Base-by-base conservation (phyloP, 2,797 vertebrate species). In the Lates japonicus region DNA sequence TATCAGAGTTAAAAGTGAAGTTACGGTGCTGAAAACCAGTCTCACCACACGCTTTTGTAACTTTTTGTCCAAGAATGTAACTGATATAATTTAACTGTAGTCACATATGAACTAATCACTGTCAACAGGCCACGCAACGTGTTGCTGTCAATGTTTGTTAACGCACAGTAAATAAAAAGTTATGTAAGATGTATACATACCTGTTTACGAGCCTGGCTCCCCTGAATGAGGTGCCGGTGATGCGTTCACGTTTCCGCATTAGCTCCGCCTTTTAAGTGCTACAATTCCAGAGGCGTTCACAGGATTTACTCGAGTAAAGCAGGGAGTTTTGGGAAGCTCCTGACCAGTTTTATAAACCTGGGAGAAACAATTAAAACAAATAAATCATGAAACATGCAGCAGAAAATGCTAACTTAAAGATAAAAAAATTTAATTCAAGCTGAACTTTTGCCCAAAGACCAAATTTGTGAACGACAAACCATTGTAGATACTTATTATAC, bases 201-300 rank as follows among this genome's bases (percentile, higher is more conserved):
- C 54, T 33, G 67, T 25, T 7, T 4, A 17, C 2, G 39, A 20
- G 3, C 6, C 42, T n/a, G 33, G 39, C 7, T 16, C 20, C 20
- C 11, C 14, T 1, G 7, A 9, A 2, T 1, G 17, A 57, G 51
- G 44, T 60, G 14, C 41, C 1, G n/a, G 1, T 42, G 87, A 59
- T 78, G 84, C 75, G 5, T 90, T 92, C 79, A 86, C 0, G 55
- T 10, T 0, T 2, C 59, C 0, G 1, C 3, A 20, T 22, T 17
- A 10, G 41, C 49, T 81, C 79, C 1, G 77, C 80, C 7, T 48
- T 55, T 48, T 25, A 5, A 6, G 0, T 0, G 14, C 13, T 29
- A 0, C 0, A 2, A 16, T 12, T 52, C 11, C 29, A 52, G 39
- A 31, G 14, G 3, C 14, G 16, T 44, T 20, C 20, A 20, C 14